Evolutionary conservation across 2,888 invertebrate species (phyloP).

Genomic region (Limnephilus lunatus): DNA sequence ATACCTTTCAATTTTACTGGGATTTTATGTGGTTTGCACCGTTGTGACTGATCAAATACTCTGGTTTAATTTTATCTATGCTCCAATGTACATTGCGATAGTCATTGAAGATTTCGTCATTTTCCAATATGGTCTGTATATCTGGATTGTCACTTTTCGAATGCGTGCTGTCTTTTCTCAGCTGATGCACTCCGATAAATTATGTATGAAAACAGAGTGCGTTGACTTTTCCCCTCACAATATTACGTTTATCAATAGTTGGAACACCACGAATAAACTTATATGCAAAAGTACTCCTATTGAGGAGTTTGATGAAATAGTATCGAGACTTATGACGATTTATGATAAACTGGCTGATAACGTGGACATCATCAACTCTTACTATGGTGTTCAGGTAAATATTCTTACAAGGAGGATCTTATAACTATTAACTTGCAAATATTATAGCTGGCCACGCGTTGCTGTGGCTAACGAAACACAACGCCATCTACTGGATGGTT

Average conservation of each 20-base stretch:
- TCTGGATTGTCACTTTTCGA: conserved; percentile 19
- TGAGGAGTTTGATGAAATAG: not conserved
- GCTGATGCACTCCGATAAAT: not conserved
- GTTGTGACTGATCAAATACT: not conserved
- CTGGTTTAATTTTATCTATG: not conserved
- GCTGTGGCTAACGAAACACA: too few species aligned
- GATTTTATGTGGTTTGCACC: not conserved
- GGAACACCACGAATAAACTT: not conserved
- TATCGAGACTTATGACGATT: conserved; percentile 35
- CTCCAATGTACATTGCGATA: not conserved
- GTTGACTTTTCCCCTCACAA: conserved; percentile 33
- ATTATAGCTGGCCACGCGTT: too few species aligned
- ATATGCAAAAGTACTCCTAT: not conserved
- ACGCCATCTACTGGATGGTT: too few species aligned
- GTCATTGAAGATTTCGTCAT: not conserved
- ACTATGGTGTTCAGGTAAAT: conserved; percentile 50
- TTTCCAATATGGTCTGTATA: conserved; percentile 37
- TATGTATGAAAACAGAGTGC: not conserved
- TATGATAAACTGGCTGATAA: conserved; percentile 51
- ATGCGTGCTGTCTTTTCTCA: not conserved
- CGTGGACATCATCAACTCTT: conserved; percentile 42
- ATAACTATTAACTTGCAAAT: not conserved
- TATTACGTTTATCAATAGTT: not conserved
- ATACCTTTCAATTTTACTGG: not conserved
- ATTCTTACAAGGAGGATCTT: not conserved